Evolutionary conservation across 2,113 vertebrate genomes (phyloP), one percentile per base, ranked within the genome.

Genomic region (Ageneiosus marmoratus): DNA sequence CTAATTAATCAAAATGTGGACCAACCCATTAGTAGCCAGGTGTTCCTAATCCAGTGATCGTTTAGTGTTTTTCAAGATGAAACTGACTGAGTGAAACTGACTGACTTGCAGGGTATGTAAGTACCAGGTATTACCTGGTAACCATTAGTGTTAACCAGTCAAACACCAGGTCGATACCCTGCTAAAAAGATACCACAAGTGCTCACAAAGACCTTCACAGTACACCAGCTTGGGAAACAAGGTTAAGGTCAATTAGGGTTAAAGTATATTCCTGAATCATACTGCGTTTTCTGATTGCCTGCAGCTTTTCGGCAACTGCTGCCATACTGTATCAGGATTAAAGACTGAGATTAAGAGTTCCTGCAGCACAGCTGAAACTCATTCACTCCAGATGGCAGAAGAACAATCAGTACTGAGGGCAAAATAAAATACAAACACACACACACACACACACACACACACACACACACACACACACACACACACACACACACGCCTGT

Each of bases 331-430:
- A 44, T 58, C 63, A 77, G 81, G 79, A 83, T 86, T 79, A 37
- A 77, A 75, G 53, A 82, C 76, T 60, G 69, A 73, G 79, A 87
- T 84, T 84, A 81, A 67, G 58, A 84, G 85, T 81, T 83, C 13
- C 29, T 63, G 55, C 55, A 73, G 65, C 55, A 82, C 79, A 87
- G 85, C 79, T 79, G 79, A 79, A 67, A 72, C 75, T 79, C 67
- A 32, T 58, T 62, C 63, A 70, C 27, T 73, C 73, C 85, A 86
- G 82, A 86, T 77, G 81, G 81, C 81, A 77, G 29, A 77, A 44
- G 56, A 77, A 80, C 81, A 86, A 69, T 76, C 72, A 83, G 16
- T 48, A 75, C 78, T 53, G 63, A 77, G 56, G 50, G 55, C 76
- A 83, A 80, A 82, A 76, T 70, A 46, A 85, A 83, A 80, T 63